Evolutionary conservation across 2,888 invertebrate genomes (phyloP), one percentile per base, ranked within the genome.

Genomic region (Caenorhabditis panamensis): DNA sequence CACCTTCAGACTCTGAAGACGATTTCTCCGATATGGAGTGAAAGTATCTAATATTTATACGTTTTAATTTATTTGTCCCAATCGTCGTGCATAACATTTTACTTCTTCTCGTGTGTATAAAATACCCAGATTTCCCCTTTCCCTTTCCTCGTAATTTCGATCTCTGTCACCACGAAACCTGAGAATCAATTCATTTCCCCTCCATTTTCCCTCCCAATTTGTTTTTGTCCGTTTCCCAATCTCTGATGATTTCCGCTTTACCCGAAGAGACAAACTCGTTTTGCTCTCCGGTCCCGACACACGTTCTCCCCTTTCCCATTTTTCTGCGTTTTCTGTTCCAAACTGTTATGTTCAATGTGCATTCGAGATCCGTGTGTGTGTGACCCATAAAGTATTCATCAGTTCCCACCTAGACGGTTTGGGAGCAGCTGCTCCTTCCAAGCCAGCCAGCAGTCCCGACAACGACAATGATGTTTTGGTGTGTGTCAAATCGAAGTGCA

Each of bases 401-500:
- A 26, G 9, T 13, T 61, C 24, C 26, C 51, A 22, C 26, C 22
- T 49, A 49, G 26, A 24, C 51, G 51, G 61, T 54, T 53, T 22
- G 51, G 6, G 44, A 13, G 26, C 51, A 24, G 51, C 51, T 51
- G 22, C 51, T 24, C 51, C 24, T 6, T 13, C 41, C 13, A 2
- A 26, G 26, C 22, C 51, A 41, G 41, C 41, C 41, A 41, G 41
- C n/a, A n/a, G n/a, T n/a, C n/a, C n/a, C n/a, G 24, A 51, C 51
- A 51, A 36, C 66, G 59, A 75, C 49, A 73, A 58, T 58, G 59
- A 64, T 75, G 75, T 75, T 75, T 75, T 78, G 68, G 68, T 71
- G 64, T 78, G 77, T 78, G 77, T 78, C 77, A 71, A 78, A 78
- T 71, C 77, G 77, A 69, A 69, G 64, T 69, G 77, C 69, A 78